A percentile compares a stretch with the other conserved stretches of the same genome.
Conservation (phyloP, 2,888 invertebrate genomes). For the Venustoraphidia nigricollis region DNA sequence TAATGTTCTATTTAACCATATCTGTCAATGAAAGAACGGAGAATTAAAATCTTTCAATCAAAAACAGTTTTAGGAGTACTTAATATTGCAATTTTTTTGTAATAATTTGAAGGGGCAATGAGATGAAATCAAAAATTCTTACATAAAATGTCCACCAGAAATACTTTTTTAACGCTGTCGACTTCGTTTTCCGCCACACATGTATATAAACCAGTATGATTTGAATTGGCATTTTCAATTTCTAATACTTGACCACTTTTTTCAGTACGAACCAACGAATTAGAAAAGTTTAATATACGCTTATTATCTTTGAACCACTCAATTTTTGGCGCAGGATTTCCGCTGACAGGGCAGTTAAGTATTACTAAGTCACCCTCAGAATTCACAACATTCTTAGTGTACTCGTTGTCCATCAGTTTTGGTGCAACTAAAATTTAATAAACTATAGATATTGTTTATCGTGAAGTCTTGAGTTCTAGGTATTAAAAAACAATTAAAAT, state of each 20-base stretch:
- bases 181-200: conserved; percentile 41
- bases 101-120: conserved; percentile 8
- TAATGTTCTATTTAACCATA: not conserved
- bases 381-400: not conserved
- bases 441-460: not conserved
- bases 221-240: conserved; percentile 20
- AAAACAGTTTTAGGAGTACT: too few relatives aligned
- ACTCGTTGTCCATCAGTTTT: conserved; percentile 23
- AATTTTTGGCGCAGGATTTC: conserved; percentile 40
- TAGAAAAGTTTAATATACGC: conserved; percentile 20
- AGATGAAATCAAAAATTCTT: conserved; percentile 13
- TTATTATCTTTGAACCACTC: conserved; percentile 41
- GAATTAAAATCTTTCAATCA: too few relatives aligned
- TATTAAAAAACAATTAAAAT: too few relatives aligned
- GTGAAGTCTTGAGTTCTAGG: too few relatives aligned
- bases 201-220: conserved; percentile 37
- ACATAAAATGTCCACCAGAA: conserved; percentile 33
- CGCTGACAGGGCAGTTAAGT: conserved; percentile 38
- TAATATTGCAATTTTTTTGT: too few relatives aligned
- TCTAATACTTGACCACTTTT: conserved; percentile 27
- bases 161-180: conserved; percentile 31
- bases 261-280: not conserved
- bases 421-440: conserved; percentile 28
- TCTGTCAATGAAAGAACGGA: too few relatives aligned
- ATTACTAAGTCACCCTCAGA: conserved; percentile 28